Percentiles rank a stretch among this genome's conserved stretches.
These are phyloP conservation scores for Pasiphila rectangulata DNA, from an alignment of 2,888 invertebrate genomes.

Conservation along the genomic window DNA sequence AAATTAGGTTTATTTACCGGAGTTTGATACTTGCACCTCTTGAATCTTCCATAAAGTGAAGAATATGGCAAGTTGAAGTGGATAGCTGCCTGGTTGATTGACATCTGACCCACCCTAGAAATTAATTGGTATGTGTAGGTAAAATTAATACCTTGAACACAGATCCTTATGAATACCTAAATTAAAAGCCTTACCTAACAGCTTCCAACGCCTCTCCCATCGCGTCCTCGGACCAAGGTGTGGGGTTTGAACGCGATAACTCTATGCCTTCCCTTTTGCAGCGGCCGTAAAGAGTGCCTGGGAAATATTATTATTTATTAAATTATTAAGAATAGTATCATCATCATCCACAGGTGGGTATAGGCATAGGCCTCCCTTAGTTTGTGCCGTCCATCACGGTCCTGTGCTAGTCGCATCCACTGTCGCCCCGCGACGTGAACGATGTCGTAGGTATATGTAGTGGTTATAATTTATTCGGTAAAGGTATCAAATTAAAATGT, in stretches of 20 bases:
- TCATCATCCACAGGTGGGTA: too few species aligned
- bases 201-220: constrained; percentile 95
- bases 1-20: constrained; percentile 57
- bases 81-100: constrained; percentile 95
- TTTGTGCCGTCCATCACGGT: too few species aligned
- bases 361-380: too few species aligned
- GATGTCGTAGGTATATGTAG: too few species aligned
- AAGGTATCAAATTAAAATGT: too few species aligned
- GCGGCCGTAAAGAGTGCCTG: constrained; percentile 91
- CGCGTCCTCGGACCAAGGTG: constrained; percentile 96
- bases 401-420: too few species aligned
- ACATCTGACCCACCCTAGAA: constrained; percentile 92
- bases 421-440: too few species aligned
- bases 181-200: constrained; percentile 84
- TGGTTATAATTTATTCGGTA: too few species aligned
- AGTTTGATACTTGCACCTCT: constrained; percentile 90
- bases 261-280: constrained; percentile 95
- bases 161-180: too few species aligned
- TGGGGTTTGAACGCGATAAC: constrained; percentile 92
- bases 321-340: too few species aligned
- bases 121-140: too few species aligned
- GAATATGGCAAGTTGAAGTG: constrained; percentile 95
- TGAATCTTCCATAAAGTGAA: constrained; percentile 93
- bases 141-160: too few species aligned
- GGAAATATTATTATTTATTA: constrained; percentile 6